Evolutionary conservation across 92 coral and sea anemone genomes (phyloP).

Genomic region (Epizoanthus stellaris): DNA sequence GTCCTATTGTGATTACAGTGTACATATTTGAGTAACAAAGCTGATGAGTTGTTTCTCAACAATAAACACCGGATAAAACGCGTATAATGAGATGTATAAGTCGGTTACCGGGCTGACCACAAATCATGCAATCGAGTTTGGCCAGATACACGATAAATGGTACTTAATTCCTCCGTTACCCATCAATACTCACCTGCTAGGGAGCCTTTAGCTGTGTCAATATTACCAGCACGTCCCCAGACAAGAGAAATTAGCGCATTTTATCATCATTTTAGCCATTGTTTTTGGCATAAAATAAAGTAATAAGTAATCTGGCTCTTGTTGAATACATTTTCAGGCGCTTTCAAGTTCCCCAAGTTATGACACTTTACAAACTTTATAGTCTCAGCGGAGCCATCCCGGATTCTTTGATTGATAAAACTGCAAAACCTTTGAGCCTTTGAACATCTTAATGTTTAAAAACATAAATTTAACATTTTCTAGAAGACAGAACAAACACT

Average conservation of each 20-base stretch:
- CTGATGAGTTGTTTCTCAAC: constrained; percentile 4
- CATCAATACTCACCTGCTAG: constrained; percentile 7
- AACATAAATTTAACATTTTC: no score
- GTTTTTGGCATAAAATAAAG: not conserved
- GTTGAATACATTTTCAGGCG: not conserved
- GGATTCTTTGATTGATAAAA: no score
- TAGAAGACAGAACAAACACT: no score
- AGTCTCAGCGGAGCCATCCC: no score
- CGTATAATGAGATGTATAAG: not conserved
- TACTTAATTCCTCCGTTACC: not conserved
- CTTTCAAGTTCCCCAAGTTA: not conserved
- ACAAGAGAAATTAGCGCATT: not conserved
- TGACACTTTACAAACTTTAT: constrained; percentile 32
- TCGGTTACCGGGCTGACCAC: not conserved
- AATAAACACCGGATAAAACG: constrained; percentile 3
- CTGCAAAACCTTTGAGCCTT: no score
- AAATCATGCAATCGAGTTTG: constrained; percentile 41
- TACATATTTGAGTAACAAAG: constrained; percentile 13
- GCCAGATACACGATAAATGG: not conserved
- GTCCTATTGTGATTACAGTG: constrained; percentile 11
- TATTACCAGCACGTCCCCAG: not conserved
- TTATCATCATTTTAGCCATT: not conserved
- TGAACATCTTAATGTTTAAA: no score
- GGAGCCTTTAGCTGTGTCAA: constrained; percentile 1
- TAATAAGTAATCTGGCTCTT: no score